Base-by-base conservation (phyloP, 2,888 invertebrate species). In the Clusia tigrina region DNA sequence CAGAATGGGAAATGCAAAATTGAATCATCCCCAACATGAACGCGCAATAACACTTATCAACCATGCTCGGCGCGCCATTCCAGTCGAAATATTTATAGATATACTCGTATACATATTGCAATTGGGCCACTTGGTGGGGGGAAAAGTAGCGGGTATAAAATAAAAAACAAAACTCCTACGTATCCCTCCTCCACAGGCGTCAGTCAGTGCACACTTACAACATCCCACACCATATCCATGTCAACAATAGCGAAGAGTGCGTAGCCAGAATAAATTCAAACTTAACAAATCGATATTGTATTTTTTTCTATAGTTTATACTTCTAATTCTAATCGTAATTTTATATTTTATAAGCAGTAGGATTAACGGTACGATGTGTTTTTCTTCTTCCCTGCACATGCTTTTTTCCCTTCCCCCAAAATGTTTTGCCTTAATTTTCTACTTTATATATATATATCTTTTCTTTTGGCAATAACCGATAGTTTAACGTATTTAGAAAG, bases 401-500 rank as follows among this genome's bases (percentile, higher is more conserved):
- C 42, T 15, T 42, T 17, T 42, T 10, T n/a, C 2, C 3, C 15
- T 18, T 18, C 48, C 9, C 22, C 48, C 5, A 20, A 20, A 18
- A 2, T 20, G 3, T 48, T 20, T 48, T 18, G 5, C 15, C 48
- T 3, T 48, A 3, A 18, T 20, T 6, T 22, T 22, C 22, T 20
- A 12, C 48, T 22, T 22, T 48, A 48, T 22, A n/a, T 6, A 20
- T 42, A 15, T 15, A n/a, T 42, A 15, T 42, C 9, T 18, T 48
- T 20, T 20, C 15, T 3, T 48, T 48, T 48, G 48, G 48, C 48
- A 48, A 48, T 48, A 48, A 20, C 5, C 6, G 22, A 15, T 15
- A 42, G 42, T 42, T 6, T 42, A 42, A 58, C 48, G 24, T n/a
- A 54, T 54, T 32, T 10, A 55, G 54, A 17, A 37, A 55, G 32